These are phyloP conservation scores for Odontomachus brunneus DNA, from an alignment of 1,140 invertebrate genomes.

Conservation along the genomic window DNA sequence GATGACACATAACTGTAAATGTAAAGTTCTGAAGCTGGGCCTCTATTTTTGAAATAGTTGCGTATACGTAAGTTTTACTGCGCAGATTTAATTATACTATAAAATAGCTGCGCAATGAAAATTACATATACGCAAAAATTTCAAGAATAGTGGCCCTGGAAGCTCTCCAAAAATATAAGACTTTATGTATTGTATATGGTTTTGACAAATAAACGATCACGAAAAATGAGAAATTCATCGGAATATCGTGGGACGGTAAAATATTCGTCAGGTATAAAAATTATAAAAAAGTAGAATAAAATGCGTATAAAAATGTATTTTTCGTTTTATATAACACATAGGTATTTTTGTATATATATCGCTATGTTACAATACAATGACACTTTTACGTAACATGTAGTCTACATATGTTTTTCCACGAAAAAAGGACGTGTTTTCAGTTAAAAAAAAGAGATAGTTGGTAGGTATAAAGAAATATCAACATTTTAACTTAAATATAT, in stretches of 20 bases:
- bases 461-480: not conserved
- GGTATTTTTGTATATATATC: not conserved
- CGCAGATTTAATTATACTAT: too few species aligned
- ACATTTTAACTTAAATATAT: not conserved
- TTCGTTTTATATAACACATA: not conserved
- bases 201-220: not conserved
- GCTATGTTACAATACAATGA: conserved; percentile 21
- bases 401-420: conserved; percentile 9
- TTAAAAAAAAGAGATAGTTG: conserved; percentile 4
- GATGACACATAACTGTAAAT: too few species aligned
- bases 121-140: too few species aligned
- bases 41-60: too few species aligned
- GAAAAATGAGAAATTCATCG: not conserved
- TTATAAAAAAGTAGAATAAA: not conserved
- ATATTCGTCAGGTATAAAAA: not conserved
- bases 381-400: not conserved
- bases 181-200: not conserved
- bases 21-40: too few species aligned
- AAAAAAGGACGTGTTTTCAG: conserved; percentile 13
- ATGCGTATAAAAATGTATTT: conserved; percentile 38
- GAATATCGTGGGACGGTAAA: not conserved
- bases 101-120: too few species aligned
- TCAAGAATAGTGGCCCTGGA: too few species aligned
- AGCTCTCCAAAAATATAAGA: not conserved
- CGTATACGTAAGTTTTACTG: too few species aligned